These are phyloP conservation scores for Drosophila nigricruria DNA, from an alignment of 2,888 invertebrate species.

Conservation along the genomic window DNA sequence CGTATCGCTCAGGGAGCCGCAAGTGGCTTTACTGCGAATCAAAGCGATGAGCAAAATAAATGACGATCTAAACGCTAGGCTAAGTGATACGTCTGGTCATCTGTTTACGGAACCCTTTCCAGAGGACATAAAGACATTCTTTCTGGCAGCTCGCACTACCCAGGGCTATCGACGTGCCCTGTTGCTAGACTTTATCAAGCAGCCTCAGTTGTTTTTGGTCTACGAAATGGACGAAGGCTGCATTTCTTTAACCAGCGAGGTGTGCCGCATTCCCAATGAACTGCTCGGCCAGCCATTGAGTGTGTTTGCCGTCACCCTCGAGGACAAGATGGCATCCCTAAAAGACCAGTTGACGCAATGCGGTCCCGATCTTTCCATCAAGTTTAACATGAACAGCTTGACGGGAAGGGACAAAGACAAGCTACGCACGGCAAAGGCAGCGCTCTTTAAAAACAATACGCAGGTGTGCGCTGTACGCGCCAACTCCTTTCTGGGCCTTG, in stretches of 20 bases:
- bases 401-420: background rate
- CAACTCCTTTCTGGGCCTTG: conserved; percentile 38
- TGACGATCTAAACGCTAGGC: conserved; percentile 27
- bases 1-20: conserved; percentile 13
- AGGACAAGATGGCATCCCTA: background rate
- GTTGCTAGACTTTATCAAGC: conserved; percentile 44
- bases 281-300: conserved; percentile 21
- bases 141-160: conserved; percentile 48
- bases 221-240: conserved; percentile 67
- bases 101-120: conserved; percentile 6
- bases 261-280: conserved; percentile 53
- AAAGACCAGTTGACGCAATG: background rate
- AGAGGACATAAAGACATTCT: conserved; percentile 9
- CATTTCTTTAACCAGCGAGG: conserved; percentile 42
- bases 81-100: background rate
- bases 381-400: conserved; percentile 24
- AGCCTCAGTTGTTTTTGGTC: conserved; percentile 38
- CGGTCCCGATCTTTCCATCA: conserved; percentile 28
- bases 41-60: conserved; percentile 34
- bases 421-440: conserved; percentile 11
- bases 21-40: conserved; percentile 45
- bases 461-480: conserved; percentile 32
- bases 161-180: conserved; percentile 56
- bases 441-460: conserved; percentile 21
- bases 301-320: conserved; percentile 41